Evolutionary conservation across 2,797 vertebrate species (phyloP).

Genomic region (Pogonophryne albipinna): DNA sequence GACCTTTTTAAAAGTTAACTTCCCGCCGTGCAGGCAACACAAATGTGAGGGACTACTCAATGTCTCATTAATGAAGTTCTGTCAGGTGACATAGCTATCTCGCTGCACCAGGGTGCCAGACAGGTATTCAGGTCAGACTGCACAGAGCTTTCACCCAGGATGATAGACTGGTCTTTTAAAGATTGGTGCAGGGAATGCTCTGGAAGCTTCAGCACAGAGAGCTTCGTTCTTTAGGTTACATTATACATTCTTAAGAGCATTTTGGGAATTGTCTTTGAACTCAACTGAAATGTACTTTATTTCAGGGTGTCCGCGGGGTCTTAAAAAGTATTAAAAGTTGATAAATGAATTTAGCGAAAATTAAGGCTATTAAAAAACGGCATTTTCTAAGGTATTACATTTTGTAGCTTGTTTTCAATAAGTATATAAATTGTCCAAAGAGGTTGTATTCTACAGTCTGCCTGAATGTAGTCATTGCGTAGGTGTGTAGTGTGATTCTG

Average conservation of each 20-base stretch:
- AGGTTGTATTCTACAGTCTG: no score
- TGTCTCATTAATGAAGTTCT: constrained; percentile 60
- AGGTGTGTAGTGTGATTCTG: no score
- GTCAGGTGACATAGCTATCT: constrained; percentile 67
- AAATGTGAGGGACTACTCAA: constrained; percentile 43
- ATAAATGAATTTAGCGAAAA: no score
- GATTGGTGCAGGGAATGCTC: constrained; percentile 60
- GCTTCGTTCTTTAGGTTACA: constrained; percentile 32
- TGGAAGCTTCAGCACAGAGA: constrained; percentile 42
- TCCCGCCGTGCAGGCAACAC: constrained; percentile 37
- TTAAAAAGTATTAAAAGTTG: no score
- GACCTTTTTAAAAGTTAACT: constrained; percentile 22
- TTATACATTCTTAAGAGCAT: constrained; percentile 23
- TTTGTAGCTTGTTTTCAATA: no score
- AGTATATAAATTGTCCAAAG: no score
- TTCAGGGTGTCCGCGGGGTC: no score
- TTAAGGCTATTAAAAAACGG: no score
- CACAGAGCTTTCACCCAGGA: constrained; percentile 64
- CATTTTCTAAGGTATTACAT: no score
- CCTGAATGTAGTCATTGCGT: no score
- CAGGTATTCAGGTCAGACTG: constrained; percentile 71
- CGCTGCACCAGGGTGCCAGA: constrained; percentile 63
- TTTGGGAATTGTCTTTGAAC: constrained; percentile 22
- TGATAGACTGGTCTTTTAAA: constrained; percentile 66
- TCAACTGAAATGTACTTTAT: neutral